phyloP scores from a whole-genome alignment of 1,140 invertebrate species.

The Homalodisca vitripennis region DNA sequence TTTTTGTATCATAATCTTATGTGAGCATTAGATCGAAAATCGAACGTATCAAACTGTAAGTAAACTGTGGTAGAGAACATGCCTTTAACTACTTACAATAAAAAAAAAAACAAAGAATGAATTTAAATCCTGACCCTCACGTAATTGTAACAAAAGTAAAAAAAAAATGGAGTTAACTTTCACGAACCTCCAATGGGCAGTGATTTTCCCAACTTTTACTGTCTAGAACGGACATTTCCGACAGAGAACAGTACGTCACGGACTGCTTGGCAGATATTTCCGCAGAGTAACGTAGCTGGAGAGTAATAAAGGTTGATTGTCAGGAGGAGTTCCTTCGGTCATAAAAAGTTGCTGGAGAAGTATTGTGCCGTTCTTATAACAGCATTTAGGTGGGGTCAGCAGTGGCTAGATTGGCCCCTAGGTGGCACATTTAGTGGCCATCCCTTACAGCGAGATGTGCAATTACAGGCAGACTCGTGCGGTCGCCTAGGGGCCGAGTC shows the following conservation, averaged over 20 bases:
- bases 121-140: no score
- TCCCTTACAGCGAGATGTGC: neutral
- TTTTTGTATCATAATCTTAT: no score
- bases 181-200: no score
- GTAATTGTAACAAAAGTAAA: no score
- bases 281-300: neutral
- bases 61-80: no score
- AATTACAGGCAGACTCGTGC: neutral
- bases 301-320: slow-evolving; percentile 1
- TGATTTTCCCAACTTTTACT: no score
- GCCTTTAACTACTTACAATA: no score
- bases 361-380: slow-evolving; percentile 15
- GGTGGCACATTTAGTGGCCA: slow-evolving; percentile 7
- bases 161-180: no score
- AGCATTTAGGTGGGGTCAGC: slow-evolving; percentile 4
- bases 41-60: no score
- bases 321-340: neutral
- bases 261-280: neutral
- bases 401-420: neutral
- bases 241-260: neutral
- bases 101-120: no score
- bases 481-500: no score
- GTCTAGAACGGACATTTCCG: neutral
- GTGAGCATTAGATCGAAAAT: no score
- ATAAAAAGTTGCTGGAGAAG: slow-evolving; percentile 2